These are phyloP conservation scores for Pogonocherus hispidulus DNA, from an alignment of 2,888 invertebrate genomes.

Conservation along the genomic window DNA sequence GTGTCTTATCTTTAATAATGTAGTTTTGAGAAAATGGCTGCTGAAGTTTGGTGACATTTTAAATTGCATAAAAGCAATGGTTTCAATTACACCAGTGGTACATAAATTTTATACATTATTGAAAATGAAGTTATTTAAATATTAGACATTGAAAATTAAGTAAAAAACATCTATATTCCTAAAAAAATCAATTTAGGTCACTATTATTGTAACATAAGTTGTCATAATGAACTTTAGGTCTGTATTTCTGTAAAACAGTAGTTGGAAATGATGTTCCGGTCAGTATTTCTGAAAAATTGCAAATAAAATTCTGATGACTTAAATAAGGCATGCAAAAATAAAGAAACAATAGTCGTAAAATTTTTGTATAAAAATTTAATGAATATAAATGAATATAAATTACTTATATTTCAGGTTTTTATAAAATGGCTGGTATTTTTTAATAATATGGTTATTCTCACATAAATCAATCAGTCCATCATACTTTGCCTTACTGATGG, in stretches of 20 bases:
- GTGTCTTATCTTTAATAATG: too few species aligned
- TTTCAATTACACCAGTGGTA: too few species aligned
- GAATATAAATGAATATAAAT: too few species aligned
- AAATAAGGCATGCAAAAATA: neutral
- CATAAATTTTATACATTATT: neutral
- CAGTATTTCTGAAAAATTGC: neutral
- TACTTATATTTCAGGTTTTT: neutral
- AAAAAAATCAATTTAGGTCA: neutral
- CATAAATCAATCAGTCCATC: neutral
- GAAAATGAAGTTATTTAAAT: neutral
- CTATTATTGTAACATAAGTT: neutral
- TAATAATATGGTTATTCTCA: neutral
- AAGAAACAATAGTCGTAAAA: neutral
- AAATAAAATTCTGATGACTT: neutral
- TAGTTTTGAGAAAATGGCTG: too few species aligned
- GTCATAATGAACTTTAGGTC: neutral
- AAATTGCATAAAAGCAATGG: too few species aligned
- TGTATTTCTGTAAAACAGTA: neutral
- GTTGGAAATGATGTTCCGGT: neutral
- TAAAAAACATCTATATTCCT: neutral
- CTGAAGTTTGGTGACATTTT: too few species aligned
- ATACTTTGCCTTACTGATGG: neutral
- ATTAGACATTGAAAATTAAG: neutral
- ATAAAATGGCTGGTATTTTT: slow-evolving; percentile 1
- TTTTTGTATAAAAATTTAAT: neutral